phyloP scores from a whole-genome alignment of 1,140 invertebrate genomes.

The Diorhabda elongata region DNA sequence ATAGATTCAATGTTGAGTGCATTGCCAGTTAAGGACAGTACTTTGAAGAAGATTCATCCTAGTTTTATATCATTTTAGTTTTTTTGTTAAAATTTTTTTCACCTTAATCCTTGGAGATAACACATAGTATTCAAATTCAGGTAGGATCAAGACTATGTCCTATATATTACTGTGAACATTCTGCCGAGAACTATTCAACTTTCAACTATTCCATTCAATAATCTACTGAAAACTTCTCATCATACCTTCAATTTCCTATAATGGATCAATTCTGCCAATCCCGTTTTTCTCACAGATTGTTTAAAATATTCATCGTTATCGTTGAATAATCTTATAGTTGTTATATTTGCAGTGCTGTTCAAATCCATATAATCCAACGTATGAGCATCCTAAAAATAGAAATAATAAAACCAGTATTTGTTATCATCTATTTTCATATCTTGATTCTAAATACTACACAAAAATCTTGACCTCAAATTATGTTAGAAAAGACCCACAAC shows the following conservation, averaged over 20 bases:
- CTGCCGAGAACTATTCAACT: slow-evolving; percentile 33
- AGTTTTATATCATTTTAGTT: too few species aligned
- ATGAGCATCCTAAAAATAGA: slow-evolving; percentile 37
- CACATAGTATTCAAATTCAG: background rate
- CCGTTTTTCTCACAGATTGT: slow-evolving; percentile 19
- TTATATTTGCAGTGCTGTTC: slow-evolving; percentile 66
- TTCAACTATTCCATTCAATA: slow-evolving; percentile 8
- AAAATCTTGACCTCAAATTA: too few species aligned
- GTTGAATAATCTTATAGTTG: slow-evolving; percentile 51
- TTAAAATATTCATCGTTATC: slow-evolving; percentile 62
- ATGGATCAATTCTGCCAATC: slow-evolving; percentile 36
- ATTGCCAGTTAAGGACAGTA: too few species aligned
- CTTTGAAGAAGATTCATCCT: too few species aligned
- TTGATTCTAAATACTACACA: too few species aligned
- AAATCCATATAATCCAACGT: slow-evolving; percentile 33
- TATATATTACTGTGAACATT: slow-evolving; percentile 30
- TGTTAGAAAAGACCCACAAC: too few species aligned
- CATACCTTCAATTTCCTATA: slow-evolving; percentile 23
- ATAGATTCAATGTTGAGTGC: too few species aligned
- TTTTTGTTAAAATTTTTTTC: too few species aligned
- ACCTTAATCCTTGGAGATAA: background rate
- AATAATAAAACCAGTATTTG: background rate
- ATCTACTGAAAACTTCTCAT: slow-evolving; percentile 4
- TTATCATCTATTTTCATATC: too few species aligned
- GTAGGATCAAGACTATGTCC: background rate